Conservation (phyloP, 2,113 vertebrate species). For the Gavialis gangeticus region DNA sequence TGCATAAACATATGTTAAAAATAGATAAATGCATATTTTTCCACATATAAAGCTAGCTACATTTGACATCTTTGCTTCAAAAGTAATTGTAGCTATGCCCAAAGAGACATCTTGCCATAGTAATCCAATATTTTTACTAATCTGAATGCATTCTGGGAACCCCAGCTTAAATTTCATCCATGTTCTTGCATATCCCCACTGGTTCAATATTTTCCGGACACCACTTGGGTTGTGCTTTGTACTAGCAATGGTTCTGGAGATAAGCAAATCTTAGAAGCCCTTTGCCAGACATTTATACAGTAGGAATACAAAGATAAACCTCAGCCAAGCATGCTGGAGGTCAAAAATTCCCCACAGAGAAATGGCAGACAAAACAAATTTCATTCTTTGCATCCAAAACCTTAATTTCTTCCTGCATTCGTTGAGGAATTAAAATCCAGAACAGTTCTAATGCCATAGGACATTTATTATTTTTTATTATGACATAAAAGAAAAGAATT, state of each 20-base stretch:
- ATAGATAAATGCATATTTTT: neutral
- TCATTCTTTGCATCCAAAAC: neutral
- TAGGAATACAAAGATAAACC: neutral
- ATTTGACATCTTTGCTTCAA: neutral
- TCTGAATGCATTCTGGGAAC: neutral
- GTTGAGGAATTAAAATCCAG: neutral
- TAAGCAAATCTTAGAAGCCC: neutral
- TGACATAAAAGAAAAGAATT: neutral
- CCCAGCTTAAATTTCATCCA: neutral
- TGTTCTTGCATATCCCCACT: neutral
- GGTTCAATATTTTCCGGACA: neutral
- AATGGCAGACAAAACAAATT: neutral
- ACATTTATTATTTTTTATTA: constrained; percentile 1
- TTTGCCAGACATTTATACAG: neutral
- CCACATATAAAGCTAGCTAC: neutral
- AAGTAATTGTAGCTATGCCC: neutral
- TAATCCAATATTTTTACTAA: neutral
- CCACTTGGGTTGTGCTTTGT: neutral
- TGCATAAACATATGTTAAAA: neutral
- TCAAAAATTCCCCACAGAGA: neutral
- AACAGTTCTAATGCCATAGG: neutral
- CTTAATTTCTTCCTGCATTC: neutral
- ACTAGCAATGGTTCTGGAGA: neutral
- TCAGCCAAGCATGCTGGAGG: neutral
- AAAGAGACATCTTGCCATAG: neutral